phyloP scores from a whole-genome alignment of 1,140 invertebrate species.

The Zeugodacus cucurbitae region DNA sequence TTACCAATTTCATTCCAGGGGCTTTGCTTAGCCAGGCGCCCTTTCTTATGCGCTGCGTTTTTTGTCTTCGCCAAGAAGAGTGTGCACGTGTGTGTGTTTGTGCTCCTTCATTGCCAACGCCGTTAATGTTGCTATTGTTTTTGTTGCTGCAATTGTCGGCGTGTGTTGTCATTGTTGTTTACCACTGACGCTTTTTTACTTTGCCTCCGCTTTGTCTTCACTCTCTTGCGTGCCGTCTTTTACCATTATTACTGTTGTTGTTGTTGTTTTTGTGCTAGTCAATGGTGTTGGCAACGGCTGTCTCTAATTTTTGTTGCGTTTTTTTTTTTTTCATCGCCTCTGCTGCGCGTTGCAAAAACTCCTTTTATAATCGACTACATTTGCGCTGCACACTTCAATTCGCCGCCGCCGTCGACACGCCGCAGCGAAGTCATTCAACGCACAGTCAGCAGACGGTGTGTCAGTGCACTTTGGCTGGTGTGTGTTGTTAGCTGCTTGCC shows the following conservation, averaged over 20 bases:
- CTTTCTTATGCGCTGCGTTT: neutral
- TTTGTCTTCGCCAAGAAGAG: neutral
- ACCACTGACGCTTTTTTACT: neutral
- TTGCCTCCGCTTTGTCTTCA: neutral
- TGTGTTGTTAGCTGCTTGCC: neutral
- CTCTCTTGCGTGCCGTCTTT: neutral
- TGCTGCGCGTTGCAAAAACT: neutral
- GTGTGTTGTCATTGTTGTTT: neutral
- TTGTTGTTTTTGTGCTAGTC: neutral
- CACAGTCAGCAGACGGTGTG: neutral
- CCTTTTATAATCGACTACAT: slow-evolving; percentile 14
- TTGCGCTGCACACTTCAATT: neutral
- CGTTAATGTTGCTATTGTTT: neutral
- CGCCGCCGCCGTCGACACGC: neutral
- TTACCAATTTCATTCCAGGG: too few species aligned
- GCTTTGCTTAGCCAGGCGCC: neutral
- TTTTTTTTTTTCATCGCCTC: neutral
- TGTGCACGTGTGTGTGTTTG: neutral
- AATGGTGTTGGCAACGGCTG: neutral
- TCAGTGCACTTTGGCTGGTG: neutral
- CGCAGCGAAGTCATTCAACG: neutral
- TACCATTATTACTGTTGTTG: neutral
- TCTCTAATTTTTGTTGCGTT: neutral
- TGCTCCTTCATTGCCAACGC: too few species aligned
- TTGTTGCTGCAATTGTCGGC: neutral